These are phyloP conservation scores for Zaprionus bogoriensis DNA, from an alignment of 2,888 invertebrate genomes.

Conservation along the genomic window DNA sequence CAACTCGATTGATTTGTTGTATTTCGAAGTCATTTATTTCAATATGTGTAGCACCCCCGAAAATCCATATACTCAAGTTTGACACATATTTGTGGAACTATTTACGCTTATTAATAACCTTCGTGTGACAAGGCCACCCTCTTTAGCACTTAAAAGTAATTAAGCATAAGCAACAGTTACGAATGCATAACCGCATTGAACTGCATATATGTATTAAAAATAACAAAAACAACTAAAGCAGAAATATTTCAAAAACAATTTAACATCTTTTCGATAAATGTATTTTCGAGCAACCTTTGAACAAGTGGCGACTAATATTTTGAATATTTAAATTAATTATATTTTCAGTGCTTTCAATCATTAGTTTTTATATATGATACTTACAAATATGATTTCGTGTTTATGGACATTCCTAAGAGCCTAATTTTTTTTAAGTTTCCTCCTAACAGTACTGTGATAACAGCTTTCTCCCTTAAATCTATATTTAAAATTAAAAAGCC, in stretches of 20 bases:
- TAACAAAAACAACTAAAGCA: slow-evolving; percentile 26
- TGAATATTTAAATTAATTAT: slow-evolving; percentile 6
- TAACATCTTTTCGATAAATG: slow-evolving; percentile 65
- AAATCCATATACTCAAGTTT: slow-evolving; percentile 25
- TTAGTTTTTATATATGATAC: background rate
- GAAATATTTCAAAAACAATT: slow-evolving; percentile 4
- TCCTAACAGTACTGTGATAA: slow-evolving; percentile 68
- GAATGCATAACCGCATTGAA: background rate
- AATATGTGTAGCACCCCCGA: slow-evolving; percentile 28
- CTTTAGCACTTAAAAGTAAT: slow-evolving; percentile 3
- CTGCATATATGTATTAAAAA: slow-evolving; percentile 14
- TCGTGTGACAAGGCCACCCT: slow-evolving; percentile 27
- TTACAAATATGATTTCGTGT: background rate
- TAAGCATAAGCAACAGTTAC: slow-evolving; percentile 7
- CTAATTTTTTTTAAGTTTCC: slow-evolving; percentile 24
- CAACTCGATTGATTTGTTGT: slow-evolving; percentile 76
- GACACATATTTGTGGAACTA: slow-evolving; percentile 61
- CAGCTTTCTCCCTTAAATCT: slow-evolving; percentile 52
- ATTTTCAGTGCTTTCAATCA: background rate
- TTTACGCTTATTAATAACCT: slow-evolving; percentile 63
- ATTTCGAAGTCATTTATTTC: slow-evolving; percentile 8
- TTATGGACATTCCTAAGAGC: slow-evolving; percentile 1
- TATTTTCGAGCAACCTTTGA: slow-evolving; percentile 68
- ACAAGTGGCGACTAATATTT: slow-evolving; percentile 5
- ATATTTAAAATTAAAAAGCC: slow-evolving; percentile 16